phyloP scores from a whole-genome alignment of 2,888 invertebrate species.

The Lydus trimaculatus region DNA sequence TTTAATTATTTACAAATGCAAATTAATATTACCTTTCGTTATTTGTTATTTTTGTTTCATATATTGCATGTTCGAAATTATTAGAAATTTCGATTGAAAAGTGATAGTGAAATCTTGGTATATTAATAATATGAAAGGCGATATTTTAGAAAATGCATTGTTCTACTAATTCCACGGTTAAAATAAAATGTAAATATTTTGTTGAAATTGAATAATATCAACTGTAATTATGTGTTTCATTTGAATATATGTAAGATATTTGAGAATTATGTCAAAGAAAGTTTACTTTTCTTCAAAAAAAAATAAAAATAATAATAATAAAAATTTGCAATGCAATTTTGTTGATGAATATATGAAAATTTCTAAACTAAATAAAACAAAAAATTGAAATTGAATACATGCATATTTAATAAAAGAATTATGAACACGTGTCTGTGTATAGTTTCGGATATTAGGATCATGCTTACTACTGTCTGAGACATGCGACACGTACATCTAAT shows the following conservation, averaged over 20 bases:
- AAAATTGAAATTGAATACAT: slow-evolving; percentile 6
- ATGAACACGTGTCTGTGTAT: slow-evolving; percentile 26
- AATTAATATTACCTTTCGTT: neutral
- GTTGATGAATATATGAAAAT: slow-evolving; percentile 37
- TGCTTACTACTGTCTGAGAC: slow-evolving; percentile 11
- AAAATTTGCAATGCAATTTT: slow-evolving; percentile 32
- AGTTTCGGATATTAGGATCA: slow-evolving; percentile 23
- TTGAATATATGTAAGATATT: slow-evolving; percentile 32
- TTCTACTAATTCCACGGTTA: slow-evolving; percentile 31
- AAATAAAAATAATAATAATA: no score
- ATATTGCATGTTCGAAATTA: neutral
- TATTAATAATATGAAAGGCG: slow-evolving; percentile 24
- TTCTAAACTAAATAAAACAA: slow-evolving; percentile 24
- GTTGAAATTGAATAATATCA: slow-evolving; percentile 32
- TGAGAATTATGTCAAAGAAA: slow-evolving; percentile 42
- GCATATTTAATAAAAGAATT: slow-evolving; percentile 25
- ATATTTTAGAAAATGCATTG: slow-evolving; percentile 32
- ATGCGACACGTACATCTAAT: slow-evolving; percentile 32
- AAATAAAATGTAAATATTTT: slow-evolving; percentile 27
- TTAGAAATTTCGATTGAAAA: slow-evolving; percentile 18
- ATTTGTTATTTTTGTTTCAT: neutral
- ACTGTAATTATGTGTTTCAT: slow-evolving; percentile 24
- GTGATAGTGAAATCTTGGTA: slow-evolving; percentile 26
- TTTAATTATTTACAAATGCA: neutral
- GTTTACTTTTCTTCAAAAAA: slow-evolving; percentile 37